phyloP scores from a whole-genome alignment of 2,888 invertebrate genomes.

The Xanthorhoe spadicearia region DNA sequence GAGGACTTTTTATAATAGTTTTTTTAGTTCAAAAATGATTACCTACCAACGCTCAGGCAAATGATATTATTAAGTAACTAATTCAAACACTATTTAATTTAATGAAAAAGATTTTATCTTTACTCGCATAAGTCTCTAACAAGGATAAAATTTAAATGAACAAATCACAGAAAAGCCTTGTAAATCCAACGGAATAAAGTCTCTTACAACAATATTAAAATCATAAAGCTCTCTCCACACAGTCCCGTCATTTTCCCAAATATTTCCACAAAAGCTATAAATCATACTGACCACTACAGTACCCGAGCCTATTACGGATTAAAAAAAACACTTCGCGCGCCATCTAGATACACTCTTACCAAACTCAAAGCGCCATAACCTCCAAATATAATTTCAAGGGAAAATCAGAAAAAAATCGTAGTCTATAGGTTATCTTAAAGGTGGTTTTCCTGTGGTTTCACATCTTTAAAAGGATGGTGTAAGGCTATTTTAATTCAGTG shows the following conservation, averaged over 20 bases:
- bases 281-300: constrained; percentile 73
- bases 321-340: constrained; percentile 75
- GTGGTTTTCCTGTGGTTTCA: constrained; percentile 35
- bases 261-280: constrained; percentile 58
- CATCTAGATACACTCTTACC: constrained; percentile 63
- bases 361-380: constrained; percentile 23
- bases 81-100: too few relatives aligned
- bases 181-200: too few relatives aligned
- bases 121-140: too few relatives aligned
- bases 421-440: constrained; percentile 17
- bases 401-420: constrained; percentile 19
- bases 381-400: constrained; percentile 27
- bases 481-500: constrained; percentile 67
- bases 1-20: constrained; percentile 21
- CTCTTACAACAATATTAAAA: background rate
- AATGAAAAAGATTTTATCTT: too few relatives aligned
- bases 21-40: too few relatives aligned
- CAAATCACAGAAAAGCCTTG: too few relatives aligned
- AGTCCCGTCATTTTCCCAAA: constrained; percentile 48
- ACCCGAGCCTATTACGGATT: constrained; percentile 71
- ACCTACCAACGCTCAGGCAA: too few relatives aligned
- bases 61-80: too few relatives aligned
- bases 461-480: constrained; percentile 37
- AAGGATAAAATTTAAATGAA: too few relatives aligned
- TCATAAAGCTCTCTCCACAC: constrained; percentile 44